Evolutionary conservation across 2,113 vertebrate species (phyloP), one percentile per base, ranked within the genome.

Genomic region (Neodontobutis hainanensis): DNA sequence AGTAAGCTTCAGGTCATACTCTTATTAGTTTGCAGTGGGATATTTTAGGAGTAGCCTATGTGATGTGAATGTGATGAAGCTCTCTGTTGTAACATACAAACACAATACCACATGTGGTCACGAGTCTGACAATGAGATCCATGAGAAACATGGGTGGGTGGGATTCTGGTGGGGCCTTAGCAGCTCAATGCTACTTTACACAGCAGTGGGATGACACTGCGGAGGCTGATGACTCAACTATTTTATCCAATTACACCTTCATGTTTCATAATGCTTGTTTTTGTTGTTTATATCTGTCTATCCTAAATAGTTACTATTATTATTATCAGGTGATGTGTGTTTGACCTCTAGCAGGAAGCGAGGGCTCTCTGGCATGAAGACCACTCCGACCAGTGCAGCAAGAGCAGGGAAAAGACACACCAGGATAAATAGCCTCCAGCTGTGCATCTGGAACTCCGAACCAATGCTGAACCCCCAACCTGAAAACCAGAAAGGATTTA

Each of bases 381-480:
- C 84, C 38, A 98, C 84, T 0, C 95, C 95, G 43, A 94, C 68
- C 43, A 99, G 90, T 52, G 97, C 97, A 4, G 93, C 91, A 0
- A 96, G 85, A 0, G 94, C 94, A 1, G 97, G 97, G 74, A 99
- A 91, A 16, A 93, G 92, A 8, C 96, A 98, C 77, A 99, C 88
- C 0, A 99, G 89, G 3, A 98, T 95, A 56, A 97, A 99, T 27
- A 98, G 87, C 19, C 96, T 94, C 97, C 97, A 99, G 86, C 94
- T 98, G 90, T 97, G 97, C 87, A 96, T 95, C 85, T 98, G 97
- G 83, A 96, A 94, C 67, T 90, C 93, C 11, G 94, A 92, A 6
- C 97, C 97, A 83, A 99, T 96, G 73, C 94, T 94, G 84, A 97
- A 97, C 12, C 97, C 96, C 97, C 97, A 99, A 61, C 97, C 97